These are phyloP conservation scores for Nibea coibor DNA, from an alignment of 2,113 vertebrate species.

Conservation along the genomic window DNA sequence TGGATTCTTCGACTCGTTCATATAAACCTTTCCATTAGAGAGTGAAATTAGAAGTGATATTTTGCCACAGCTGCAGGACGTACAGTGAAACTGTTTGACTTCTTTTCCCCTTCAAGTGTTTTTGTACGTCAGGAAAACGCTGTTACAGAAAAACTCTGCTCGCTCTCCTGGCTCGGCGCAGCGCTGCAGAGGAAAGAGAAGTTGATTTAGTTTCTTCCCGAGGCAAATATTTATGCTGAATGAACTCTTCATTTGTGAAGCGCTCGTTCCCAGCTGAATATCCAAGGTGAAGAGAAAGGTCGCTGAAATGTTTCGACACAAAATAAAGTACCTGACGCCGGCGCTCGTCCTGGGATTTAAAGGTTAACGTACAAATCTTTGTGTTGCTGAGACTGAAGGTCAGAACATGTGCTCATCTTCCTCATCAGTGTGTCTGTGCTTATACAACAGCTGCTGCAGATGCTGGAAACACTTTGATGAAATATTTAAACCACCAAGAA, in stretches of 20 bases:
- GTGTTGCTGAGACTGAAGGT: neutral
- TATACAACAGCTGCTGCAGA: no score
- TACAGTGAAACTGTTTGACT: no score
- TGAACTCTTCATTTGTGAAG: slow-evolving; percentile 1
- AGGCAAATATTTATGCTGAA: slow-evolving; percentile 14
- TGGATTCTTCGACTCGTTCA: neutral
- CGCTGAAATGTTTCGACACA: neutral
- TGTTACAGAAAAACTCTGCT: no score
- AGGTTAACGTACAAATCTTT: neutral
- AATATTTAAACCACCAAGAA: neutral
- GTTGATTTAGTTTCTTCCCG: neutral
- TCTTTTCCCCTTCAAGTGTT: no score
- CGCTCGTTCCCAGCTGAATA: neutral
- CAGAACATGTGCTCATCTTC: neutral
- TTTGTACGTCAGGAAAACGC: no score
- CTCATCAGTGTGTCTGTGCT: neutral
- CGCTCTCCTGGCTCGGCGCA: no score
- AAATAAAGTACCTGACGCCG: neutral
- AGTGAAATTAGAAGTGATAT: neutral
- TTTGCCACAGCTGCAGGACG: no score
- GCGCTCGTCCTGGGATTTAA: neutral
- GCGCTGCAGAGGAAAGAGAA: neutral
- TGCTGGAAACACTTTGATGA: no score
- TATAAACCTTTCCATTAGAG: neutral
- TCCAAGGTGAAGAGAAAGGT: neutral